These are phyloP conservation scores for Aphis gossypii DNA, from an alignment of 1,140 invertebrate species.

Conservation along the genomic window DNA sequence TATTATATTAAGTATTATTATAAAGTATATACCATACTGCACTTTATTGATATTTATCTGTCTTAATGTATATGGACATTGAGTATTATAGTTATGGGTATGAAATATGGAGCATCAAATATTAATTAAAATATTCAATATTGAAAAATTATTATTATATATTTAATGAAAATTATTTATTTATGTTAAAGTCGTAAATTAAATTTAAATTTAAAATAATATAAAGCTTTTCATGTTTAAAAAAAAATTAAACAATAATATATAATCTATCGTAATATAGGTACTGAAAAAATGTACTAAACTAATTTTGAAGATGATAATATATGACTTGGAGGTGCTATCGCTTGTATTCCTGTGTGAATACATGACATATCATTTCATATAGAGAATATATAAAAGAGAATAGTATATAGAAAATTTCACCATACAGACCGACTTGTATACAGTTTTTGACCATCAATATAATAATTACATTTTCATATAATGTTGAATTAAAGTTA, in stretches of 20 bases:
- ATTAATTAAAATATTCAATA: too few relatives aligned
- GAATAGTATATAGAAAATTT: background rate
- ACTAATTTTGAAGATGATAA: background rate
- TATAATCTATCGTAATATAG: background rate
- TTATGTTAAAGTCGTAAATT: background rate
- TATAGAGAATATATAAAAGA: background rate
- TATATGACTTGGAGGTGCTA: background rate
- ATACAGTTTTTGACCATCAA: background rate
- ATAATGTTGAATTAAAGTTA: background rate
- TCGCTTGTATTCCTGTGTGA: background rate
- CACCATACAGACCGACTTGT: background rate
- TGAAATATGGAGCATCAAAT: too few relatives aligned
- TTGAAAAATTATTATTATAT: background rate
- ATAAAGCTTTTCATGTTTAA: background rate
- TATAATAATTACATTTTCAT: background rate
- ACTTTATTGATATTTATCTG: too few relatives aligned
- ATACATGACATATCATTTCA: background rate
- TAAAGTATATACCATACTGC: too few relatives aligned
- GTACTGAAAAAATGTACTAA: background rate
- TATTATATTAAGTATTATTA: too few relatives aligned
- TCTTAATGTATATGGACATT: too few relatives aligned
- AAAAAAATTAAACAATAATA: too few relatives aligned
- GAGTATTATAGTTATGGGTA: too few relatives aligned
- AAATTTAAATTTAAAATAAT: background rate
- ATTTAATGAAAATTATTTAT: background rate